These are phyloP conservation scores for Drosophila fulvimacula DNA, from an alignment of 2,888 invertebrate species.

Conservation along the genomic window DNA sequence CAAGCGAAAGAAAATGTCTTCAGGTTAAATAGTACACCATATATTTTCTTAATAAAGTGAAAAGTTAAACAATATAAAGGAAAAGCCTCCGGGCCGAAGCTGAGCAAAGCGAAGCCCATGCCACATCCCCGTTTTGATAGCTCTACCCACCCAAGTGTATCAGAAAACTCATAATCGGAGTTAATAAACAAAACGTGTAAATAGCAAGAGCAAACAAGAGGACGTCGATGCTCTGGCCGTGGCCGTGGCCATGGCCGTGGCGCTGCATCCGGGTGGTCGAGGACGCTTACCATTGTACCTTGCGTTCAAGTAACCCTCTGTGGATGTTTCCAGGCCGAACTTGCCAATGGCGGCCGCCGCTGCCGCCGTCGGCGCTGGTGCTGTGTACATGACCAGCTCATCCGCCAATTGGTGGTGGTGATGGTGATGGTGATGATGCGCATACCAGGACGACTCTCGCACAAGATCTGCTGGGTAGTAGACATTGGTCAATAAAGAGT, in stretches of 20 bases:
- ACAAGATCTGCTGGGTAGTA: slow-evolving; percentile 65
- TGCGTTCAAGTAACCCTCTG: slow-evolving; percentile 84
- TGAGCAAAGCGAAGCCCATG: slow-evolving; percentile 5
- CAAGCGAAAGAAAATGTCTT: slow-evolving; percentile 9
- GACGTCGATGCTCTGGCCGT: slow-evolving; percentile 20
- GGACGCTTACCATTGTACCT: slow-evolving; percentile 84
- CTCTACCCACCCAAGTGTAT: not conserved
- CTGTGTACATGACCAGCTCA: slow-evolving; percentile 82
- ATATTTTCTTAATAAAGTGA: slow-evolving; percentile 46
- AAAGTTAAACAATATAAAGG: slow-evolving; percentile 49
- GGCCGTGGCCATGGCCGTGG: slow-evolving; percentile 27
- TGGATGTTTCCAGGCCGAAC: slow-evolving; percentile 82
- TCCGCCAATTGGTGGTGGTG: slow-evolving; percentile 82
- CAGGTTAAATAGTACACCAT: slow-evolving; percentile 2
- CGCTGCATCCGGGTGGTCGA: slow-evolving; percentile 65
- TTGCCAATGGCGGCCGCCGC: slow-evolving; percentile 78
- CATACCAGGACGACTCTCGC: slow-evolving; percentile 80
- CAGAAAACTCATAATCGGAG: slow-evolving; percentile 72
- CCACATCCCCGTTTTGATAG: slow-evolving; percentile 1
- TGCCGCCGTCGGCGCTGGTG: slow-evolving; percentile 70
- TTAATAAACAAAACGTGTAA: slow-evolving; percentile 77
- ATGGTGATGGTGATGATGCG: slow-evolving; percentile 78
- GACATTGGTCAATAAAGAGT: slow-evolving; percentile 9
- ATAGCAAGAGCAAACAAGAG: slow-evolving; percentile 66
- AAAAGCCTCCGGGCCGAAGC: slow-evolving; percentile 44